These are phyloP conservation scores for Lepidostoma basale DNA, from an alignment of 1,140 invertebrate species.

Conservation along the genomic window DNA sequence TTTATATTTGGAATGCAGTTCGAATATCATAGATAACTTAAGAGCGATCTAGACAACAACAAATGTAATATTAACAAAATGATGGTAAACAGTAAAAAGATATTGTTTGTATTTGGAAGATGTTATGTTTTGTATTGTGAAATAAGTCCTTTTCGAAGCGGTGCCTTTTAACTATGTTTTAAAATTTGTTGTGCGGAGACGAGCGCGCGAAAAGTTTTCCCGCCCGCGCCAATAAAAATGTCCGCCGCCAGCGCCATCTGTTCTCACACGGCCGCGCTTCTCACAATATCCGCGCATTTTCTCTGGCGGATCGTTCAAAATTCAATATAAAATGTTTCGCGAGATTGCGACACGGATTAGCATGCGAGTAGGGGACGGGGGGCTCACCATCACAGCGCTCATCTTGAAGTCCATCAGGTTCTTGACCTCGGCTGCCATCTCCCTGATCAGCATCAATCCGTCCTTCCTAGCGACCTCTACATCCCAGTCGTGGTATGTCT, in stretches of 20 bases:
- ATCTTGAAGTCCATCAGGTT: constrained; percentile 92
- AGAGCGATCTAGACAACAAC: too few species aligned
- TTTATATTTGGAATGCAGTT: constrained; percentile 20
- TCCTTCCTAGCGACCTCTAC: constrained; percentile 77
- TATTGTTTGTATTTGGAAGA: too few species aligned
- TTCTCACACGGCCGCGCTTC: constrained; percentile 15
- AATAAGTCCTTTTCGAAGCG: neutral
- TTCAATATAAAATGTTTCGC: neutral
- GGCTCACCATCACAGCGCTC: constrained; percentile 84
- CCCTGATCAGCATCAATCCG: constrained; percentile 79
- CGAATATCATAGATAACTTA: neutral
- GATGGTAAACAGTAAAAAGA: neutral
- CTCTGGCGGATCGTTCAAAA: neutral
- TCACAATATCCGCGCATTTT: constrained; percentile 15
- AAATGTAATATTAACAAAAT: too few species aligned
- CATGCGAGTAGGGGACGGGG: neutral
- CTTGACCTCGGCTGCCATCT: constrained; percentile 84
- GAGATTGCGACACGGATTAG: neutral
- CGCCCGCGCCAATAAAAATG: constrained; percentile 26
- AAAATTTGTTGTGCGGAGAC: neutral
- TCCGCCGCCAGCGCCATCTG: constrained; percentile 23
- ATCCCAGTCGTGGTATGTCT: constrained; percentile 80
- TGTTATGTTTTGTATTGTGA: too few species aligned
- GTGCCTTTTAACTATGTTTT: neutral
- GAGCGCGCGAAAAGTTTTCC: constrained; percentile 10